phyloP scores from a whole-genome alignment of 1,140 invertebrate genomes.

The Trialeurodes vaporariorum region DNA sequence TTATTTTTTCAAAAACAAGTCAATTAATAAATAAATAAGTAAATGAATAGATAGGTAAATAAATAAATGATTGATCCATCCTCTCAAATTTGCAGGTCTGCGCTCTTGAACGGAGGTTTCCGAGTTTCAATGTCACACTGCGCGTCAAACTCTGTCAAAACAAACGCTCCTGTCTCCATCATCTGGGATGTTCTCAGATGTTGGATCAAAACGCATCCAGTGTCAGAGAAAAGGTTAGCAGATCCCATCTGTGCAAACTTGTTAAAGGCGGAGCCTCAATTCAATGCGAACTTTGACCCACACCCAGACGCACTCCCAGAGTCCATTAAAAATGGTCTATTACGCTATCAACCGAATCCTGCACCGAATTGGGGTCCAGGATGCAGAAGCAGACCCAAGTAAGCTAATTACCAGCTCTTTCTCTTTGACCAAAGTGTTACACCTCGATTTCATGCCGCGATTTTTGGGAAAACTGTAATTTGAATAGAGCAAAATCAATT shows the following conservation, averaged over 20 bases:
- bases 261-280: conserved; percentile 38
- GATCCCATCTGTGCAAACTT: conserved; percentile 38
- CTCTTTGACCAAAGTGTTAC: too few species aligned
- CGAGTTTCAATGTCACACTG: conserved; percentile 87
- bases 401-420: too few species aligned
- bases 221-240: conserved; percentile 32
- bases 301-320: conserved; percentile 65
- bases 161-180: conserved; percentile 71
- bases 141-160: conserved; percentile 79
- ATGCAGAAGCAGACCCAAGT: conserved; percentile 53
- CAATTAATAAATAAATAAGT: too few species aligned
- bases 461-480: too few species aligned
- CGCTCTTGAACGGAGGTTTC: conserved; percentile 86
- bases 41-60: too few species aligned
- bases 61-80: too few species aligned
- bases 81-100: conserved; percentile 56
- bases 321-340: conserved; percentile 56
- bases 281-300: conserved; percentile 44
- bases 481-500: too few species aligned
- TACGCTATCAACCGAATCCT: conserved; percentile 81
- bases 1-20: too few species aligned
- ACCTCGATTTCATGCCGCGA: too few species aligned
- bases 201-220: conserved; percentile 61
- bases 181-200: conserved; percentile 88
- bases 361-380: conserved; percentile 81